These are phyloP conservation scores for Alfaro cultratus DNA, from an alignment of 2,797 vertebrate species.

Conservation along the genomic window DNA sequence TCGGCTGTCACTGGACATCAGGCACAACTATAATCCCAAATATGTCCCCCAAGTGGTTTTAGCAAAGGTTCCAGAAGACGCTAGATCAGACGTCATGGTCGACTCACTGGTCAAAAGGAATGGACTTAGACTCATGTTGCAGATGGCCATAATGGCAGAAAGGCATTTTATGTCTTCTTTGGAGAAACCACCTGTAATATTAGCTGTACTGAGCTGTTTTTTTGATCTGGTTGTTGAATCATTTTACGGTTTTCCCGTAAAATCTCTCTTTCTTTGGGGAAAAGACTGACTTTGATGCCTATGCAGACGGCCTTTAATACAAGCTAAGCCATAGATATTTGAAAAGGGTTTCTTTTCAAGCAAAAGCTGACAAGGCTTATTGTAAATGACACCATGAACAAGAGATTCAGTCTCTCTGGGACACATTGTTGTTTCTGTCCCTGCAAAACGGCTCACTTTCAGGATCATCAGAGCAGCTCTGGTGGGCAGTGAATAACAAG, in stretches of 20 bases:
- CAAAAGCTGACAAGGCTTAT: slow-evolving; percentile 7
- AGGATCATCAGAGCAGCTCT: slow-evolving; percentile 28
- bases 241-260: not conserved
- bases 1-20: not conserved
- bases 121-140: not conserved
- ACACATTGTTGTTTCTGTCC: slow-evolving; percentile 20
- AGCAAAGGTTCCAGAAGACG: not conserved
- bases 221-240: not conserved
- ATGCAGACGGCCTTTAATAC: not conserved
- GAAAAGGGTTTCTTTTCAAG: not conserved
- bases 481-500: slow-evolving; percentile 26
- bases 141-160: not conserved
- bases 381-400: slow-evolving; percentile 32
- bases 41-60: not conserved
- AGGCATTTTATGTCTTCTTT: not conserved
- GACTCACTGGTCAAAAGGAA: not conserved
- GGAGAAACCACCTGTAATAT: not conserved
- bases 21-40: not conserved
- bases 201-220: not conserved
- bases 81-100: not conserved
- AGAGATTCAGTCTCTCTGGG: slow-evolving; percentile 17
- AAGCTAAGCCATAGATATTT: not conserved
- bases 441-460: slow-evolving; percentile 8
- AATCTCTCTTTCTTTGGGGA: not conserved
- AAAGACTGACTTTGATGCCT: not conserved